phyloP scores from a whole-genome alignment of 2,797 vertebrate species.

The Rhinella marina region DNA sequence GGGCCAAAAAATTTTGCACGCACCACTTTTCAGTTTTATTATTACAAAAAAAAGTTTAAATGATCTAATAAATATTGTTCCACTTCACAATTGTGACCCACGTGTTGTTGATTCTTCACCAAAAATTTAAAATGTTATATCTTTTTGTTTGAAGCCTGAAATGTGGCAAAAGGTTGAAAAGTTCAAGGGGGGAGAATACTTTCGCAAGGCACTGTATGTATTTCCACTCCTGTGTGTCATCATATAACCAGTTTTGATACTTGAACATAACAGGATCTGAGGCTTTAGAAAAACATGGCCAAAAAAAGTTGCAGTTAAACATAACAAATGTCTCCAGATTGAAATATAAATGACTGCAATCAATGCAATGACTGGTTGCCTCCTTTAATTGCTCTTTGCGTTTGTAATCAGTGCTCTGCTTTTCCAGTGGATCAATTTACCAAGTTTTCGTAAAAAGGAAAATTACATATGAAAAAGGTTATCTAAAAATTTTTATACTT shows the following conservation, averaged over 20 bases:
- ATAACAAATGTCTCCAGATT: neutral
- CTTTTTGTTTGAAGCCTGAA: too few relatives aligned
- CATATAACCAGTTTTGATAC: neutral
- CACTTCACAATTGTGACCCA: too few relatives aligned
- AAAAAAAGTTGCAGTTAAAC: neutral
- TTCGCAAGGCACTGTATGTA: too few relatives aligned
- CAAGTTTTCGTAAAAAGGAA: neutral
- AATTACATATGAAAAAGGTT: neutral
- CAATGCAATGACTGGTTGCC: neutral
- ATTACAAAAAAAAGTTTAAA: too few relatives aligned
- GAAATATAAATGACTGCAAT: neutral
- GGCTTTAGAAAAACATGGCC: neutral
- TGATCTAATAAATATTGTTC: too few relatives aligned
- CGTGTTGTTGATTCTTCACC: too few relatives aligned
- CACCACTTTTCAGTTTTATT: too few relatives aligned
- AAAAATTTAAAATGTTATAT: too few relatives aligned
- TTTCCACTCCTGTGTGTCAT: neutral
- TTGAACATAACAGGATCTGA: neutral
- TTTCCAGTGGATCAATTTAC: neutral
- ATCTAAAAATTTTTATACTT: neutral
- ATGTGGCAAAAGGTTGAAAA: too few relatives aligned
- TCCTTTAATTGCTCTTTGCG: neutral
- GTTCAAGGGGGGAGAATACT: too few relatives aligned
- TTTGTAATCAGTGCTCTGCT: neutral
- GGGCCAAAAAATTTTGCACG: too few relatives aligned